Conservation (phyloP, 1,140 invertebrate genomes). For the Sesamia nonagrioides region DNA sequence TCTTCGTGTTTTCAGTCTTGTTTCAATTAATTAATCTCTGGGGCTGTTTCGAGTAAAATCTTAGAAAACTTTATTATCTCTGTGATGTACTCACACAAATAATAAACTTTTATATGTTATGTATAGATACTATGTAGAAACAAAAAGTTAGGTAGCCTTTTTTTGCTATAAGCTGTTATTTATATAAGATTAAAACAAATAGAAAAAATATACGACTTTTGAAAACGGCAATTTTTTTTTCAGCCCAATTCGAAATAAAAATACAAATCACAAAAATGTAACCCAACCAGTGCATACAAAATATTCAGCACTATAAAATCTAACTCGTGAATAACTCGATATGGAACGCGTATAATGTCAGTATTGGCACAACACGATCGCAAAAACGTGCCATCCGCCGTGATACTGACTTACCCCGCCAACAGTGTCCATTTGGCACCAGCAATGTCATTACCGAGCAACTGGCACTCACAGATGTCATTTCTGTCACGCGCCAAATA, state of each 20-base stretch:
- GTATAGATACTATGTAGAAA: no score
- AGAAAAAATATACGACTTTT: no score
- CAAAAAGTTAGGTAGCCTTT: no score
- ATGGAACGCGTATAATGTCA: background rate
- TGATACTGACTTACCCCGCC: conserved; percentile 16
- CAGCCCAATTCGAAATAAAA: background rate
- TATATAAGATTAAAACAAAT: no score
- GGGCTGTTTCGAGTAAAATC: background rate
- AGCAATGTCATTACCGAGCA: conserved; percentile 32
- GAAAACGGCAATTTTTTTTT: background rate
- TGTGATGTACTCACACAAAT: background rate
- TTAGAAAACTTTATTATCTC: background rate
- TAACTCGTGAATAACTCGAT: conserved; percentile 17
- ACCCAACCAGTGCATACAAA: background rate
- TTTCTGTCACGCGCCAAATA: conserved; percentile 45
- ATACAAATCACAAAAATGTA: background rate
- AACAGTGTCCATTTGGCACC: conserved; percentile 46
- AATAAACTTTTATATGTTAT: no score
- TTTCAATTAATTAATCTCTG: conserved; percentile 25
- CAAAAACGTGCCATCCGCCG: conserved; percentile 41
- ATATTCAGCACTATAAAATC: conserved; percentile 14
- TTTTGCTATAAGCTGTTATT: no score
- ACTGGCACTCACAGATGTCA: conserved; percentile 46
- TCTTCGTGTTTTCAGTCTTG: background rate
- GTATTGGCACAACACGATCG: conserved; percentile 26